Conservation (phyloP, 2,113 vertebrate genomes). For the Bos indicus region DNA sequence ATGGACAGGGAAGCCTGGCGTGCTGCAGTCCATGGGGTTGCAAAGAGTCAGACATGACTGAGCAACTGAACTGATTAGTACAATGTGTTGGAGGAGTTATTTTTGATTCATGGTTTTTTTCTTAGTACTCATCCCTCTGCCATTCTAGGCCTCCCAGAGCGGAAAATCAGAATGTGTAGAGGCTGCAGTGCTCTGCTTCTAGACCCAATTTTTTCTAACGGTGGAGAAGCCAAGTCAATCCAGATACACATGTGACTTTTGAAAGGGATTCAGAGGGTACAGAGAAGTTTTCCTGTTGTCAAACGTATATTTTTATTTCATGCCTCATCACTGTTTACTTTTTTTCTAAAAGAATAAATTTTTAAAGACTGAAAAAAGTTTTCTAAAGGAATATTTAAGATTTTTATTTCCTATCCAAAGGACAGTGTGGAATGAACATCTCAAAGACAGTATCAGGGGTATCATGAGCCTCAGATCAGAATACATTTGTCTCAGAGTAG, state of each 20-base stretch:
- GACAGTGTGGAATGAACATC: background rate
- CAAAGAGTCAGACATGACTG: background rate
- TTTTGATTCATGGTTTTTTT: background rate
- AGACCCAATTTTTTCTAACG: fast-evolving
- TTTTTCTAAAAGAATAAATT: background rate
- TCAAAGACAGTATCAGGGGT: background rate
- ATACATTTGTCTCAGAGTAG: background rate
- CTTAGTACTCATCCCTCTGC: background rate
- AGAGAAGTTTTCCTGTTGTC: background rate
- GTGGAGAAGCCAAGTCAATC: background rate
- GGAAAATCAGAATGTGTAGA: background rate
- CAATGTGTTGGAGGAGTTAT: background rate
- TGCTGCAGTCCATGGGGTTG: background rate
- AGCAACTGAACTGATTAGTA: background rate
- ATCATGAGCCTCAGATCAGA: background rate
- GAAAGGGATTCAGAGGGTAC: background rate
- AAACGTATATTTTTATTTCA: background rate
- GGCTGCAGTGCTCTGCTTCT: background rate
- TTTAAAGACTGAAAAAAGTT: background rate
- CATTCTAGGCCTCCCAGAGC: background rate
- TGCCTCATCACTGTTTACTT: background rate
- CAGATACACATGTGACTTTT: background rate
- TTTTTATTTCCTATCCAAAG: background rate
- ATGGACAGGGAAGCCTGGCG: background rate
- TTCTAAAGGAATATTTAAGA: background rate